Conservation (phyloP, 2,888 invertebrate species). For the Trichopria drosophilae region DNA sequence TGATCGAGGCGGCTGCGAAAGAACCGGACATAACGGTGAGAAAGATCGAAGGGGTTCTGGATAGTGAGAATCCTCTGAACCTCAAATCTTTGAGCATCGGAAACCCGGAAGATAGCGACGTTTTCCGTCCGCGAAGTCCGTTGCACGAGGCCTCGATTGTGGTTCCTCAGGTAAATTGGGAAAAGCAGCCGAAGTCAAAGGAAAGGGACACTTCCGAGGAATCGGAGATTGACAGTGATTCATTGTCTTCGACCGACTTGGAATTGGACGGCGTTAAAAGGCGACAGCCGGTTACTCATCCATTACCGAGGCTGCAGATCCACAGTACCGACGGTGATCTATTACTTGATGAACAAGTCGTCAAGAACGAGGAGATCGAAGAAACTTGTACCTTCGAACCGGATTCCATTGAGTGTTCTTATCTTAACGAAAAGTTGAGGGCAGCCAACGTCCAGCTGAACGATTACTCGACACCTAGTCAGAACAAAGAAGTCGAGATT, state of each 20-base stretch:
- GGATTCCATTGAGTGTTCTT: slow-evolving; percentile 52
- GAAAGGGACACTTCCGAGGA: slow-evolving; percentile 35
- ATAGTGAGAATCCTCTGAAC: slow-evolving; percentile 1
- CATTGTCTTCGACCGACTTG: slow-evolving; percentile 60
- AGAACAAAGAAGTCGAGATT: slow-evolving; percentile 40
- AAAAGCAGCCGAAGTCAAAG: slow-evolving; percentile 58
- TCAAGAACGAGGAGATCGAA: slow-evolving; percentile 37
- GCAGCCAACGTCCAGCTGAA: too few relatives aligned
- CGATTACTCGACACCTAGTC: neutral
- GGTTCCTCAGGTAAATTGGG: slow-evolving; percentile 66
- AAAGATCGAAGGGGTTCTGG: slow-evolving; percentile 1
- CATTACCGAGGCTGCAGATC: slow-evolving; percentile 73
- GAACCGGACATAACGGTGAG: slow-evolving; percentile 19
- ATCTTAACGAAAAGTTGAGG: slow-evolving; percentile 9
- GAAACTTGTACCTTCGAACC: slow-evolving; percentile 49
- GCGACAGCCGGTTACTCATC: slow-evolving; percentile 43
- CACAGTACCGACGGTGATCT: slow-evolving; percentile 73
- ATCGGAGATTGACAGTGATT: slow-evolving; percentile 65
- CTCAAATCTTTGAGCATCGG: too few relatives aligned
- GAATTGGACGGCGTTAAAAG: slow-evolving; percentile 48
- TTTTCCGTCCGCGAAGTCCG: slow-evolving; percentile 42
- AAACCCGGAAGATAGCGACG: too few relatives aligned
- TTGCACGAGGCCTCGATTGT: slow-evolving; percentile 54
- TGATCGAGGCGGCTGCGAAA: slow-evolving; percentile 31
- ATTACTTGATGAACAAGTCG: slow-evolving; percentile 58